phyloP scores from a whole-genome alignment of 2,113 vertebrate genomes.

The Otus sunia region DNA sequence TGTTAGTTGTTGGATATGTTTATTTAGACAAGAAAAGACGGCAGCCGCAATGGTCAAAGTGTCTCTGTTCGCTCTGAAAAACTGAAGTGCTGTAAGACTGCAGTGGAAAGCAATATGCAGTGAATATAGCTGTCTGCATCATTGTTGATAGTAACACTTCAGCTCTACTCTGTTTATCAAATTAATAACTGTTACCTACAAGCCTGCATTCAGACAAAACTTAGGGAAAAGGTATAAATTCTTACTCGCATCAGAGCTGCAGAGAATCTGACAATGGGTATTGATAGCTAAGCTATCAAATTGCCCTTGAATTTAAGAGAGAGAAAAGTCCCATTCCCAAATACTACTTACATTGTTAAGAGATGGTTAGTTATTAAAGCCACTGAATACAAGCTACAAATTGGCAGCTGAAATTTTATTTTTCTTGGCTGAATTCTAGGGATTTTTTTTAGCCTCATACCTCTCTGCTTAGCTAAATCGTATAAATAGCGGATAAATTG shows the following conservation, averaged over 20 bases:
- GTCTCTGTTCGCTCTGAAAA: not conserved
- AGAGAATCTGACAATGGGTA: not conserved
- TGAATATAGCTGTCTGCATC: not conserved
- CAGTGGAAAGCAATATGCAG: not conserved
- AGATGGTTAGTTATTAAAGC: slow-evolving; percentile 6
- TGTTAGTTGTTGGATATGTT: not conserved
- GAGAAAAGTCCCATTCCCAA: not conserved
- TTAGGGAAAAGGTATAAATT: not conserved
- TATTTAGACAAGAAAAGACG: not conserved
- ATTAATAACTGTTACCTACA: not conserved
- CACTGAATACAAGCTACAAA: slow-evolving; percentile 11
- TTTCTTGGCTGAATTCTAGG: slow-evolving; percentile 33
- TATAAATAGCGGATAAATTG: not conserved
- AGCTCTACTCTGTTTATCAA: not conserved
- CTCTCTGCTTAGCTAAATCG: not conserved
- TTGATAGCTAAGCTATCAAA: not conserved
- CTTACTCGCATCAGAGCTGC: not conserved
- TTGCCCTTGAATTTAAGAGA: not conserved
- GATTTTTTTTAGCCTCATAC: slow-evolving; percentile 4
- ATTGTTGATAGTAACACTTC: not conserved
- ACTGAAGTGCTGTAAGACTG: not conserved
- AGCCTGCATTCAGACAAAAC: not conserved
- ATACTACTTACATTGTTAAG: slow-evolving; percentile 11
- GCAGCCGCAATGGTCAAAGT: not conserved
- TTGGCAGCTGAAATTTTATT: slow-evolving; percentile 30